phyloP scores from a whole-genome alignment of 1,140 invertebrate genomes.

The Whitmania pigra region DNA sequence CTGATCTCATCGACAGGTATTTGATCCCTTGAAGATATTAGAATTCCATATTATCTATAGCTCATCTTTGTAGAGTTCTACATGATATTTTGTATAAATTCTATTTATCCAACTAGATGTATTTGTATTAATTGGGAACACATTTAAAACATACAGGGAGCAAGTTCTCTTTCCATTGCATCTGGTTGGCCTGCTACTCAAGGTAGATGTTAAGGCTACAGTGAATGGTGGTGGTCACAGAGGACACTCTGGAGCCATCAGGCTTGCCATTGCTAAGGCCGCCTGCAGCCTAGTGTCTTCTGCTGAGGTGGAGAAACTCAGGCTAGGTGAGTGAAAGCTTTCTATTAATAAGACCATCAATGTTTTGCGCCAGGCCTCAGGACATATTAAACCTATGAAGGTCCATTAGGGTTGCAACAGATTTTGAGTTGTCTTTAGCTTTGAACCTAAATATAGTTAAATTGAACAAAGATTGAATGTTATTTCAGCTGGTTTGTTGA shows the following conservation, averaged over 20 bases:
- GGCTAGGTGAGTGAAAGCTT: constrained; percentile 53
- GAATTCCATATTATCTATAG: background rate
- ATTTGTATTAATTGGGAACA: background rate
- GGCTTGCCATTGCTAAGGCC: constrained; percentile 66
- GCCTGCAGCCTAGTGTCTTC: constrained; percentile 66
- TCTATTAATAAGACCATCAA: too few species aligned
- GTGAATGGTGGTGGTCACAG: constrained; percentile 54
- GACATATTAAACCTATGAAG: too few species aligned
- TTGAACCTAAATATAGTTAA: background rate
- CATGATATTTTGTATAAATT: background rate
- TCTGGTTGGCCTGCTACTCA: constrained; percentile 58
- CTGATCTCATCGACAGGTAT: constrained; percentile 18
- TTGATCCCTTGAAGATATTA: background rate
- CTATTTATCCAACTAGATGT: background rate
- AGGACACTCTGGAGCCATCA: constrained; percentile 67
- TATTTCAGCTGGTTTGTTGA: constrained; percentile 69
- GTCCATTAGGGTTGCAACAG: too few species aligned
- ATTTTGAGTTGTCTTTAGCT: too few species aligned
- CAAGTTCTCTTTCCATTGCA: constrained; percentile 73
- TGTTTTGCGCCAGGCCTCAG: too few species aligned
- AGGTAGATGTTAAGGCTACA: constrained; percentile 71
- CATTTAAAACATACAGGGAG: constrained; percentile 32
- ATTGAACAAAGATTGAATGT: constrained; percentile 1
- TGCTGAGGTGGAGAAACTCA: constrained; percentile 66
- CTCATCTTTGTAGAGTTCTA: background rate